These are phyloP conservation scores for Zygogramma bicolorata DNA, from an alignment of 2,888 invertebrate genomes.

Conservation along the genomic window DNA sequence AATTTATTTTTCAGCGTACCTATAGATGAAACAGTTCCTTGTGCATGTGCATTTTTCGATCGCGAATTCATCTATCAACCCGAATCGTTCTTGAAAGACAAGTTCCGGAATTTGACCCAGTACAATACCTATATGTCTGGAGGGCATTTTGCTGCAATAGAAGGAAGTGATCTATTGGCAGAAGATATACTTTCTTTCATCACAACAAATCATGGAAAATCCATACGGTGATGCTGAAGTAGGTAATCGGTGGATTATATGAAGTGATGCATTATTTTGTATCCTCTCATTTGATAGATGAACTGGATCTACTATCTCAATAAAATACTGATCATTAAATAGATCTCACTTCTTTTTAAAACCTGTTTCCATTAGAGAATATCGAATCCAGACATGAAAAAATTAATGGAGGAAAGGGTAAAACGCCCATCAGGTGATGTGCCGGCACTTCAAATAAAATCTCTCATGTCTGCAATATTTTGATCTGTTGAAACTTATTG, in stretches of 20 bases:
- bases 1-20: conserved; percentile 69
- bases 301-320: too few relatives aligned
- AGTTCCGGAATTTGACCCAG: conserved; percentile 76
- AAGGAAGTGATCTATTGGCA: conserved; percentile 26
- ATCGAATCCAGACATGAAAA: too few relatives aligned
- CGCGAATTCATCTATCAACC: conserved; percentile 75
- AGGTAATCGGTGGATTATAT: background rate
- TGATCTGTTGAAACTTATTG: too few relatives aligned
- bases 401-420: too few relatives aligned
- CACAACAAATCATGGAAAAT: background rate
- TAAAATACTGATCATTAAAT: too few relatives aligned
- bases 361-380: too few relatives aligned
- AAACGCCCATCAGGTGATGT: too few relatives aligned
- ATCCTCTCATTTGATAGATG: too few relatives aligned
- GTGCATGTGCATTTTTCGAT: conserved; percentile 80
- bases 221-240: background rate
- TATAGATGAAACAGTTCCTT: conserved; percentile 72
- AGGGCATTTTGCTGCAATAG: conserved; percentile 48
- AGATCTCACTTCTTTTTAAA: too few relatives aligned
- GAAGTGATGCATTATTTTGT: too few relatives aligned
- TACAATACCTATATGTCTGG: conserved; percentile 35
- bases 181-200: conserved; percentile 32
- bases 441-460: too few relatives aligned
- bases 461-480: too few relatives aligned
- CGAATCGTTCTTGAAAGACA: conserved; percentile 71